phyloP scores from a whole-genome alignment of 2,888 invertebrate species.

The Morpho deidamia region DNA sequence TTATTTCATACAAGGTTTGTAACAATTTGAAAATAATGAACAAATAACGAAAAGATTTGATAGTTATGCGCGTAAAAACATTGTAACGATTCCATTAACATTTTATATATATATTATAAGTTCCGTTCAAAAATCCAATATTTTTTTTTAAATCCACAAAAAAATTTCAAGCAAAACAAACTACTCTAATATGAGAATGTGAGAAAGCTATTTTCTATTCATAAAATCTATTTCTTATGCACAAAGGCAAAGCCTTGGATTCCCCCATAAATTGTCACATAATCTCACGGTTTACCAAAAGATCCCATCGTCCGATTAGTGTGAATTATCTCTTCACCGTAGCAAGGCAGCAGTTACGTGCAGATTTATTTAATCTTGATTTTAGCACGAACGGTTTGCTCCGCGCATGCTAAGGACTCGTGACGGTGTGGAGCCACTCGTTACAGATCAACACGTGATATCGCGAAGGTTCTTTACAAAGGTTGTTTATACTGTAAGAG shows the following conservation, averaged over 20 bases:
- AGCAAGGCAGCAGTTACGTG: conserved; percentile 13
- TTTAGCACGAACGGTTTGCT: conserved; percentile 18
- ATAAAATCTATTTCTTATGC: conserved; percentile 14
- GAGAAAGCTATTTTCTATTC: conserved; percentile 13
- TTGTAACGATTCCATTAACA: too few species aligned
- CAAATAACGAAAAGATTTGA: too few species aligned
- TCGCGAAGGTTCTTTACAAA: not conserved
- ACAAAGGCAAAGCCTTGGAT: not conserved
- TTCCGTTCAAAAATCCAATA: too few species aligned
- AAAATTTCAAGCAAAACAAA: too few species aligned
- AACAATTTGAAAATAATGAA: too few species aligned
- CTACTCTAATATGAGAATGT: not conserved
- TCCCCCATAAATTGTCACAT: conserved; percentile 24
- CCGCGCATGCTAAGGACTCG: conserved; percentile 12
- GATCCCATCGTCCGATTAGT: conserved; percentile 20
- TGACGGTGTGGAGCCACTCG: not conserved
- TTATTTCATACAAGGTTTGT: too few species aligned
- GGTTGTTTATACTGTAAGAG: too few species aligned
- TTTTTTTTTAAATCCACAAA: too few species aligned
- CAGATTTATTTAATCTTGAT: conserved; percentile 20
- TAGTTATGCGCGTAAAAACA: too few species aligned
- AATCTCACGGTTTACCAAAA: conserved; percentile 18
- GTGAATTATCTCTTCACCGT: conserved; percentile 22
- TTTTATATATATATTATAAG: too few species aligned
- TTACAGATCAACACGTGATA: conserved; percentile 4